phyloP scores from a whole-genome alignment of 2,888 invertebrate genomes.

The Agonum fuliginosum region DNA sequence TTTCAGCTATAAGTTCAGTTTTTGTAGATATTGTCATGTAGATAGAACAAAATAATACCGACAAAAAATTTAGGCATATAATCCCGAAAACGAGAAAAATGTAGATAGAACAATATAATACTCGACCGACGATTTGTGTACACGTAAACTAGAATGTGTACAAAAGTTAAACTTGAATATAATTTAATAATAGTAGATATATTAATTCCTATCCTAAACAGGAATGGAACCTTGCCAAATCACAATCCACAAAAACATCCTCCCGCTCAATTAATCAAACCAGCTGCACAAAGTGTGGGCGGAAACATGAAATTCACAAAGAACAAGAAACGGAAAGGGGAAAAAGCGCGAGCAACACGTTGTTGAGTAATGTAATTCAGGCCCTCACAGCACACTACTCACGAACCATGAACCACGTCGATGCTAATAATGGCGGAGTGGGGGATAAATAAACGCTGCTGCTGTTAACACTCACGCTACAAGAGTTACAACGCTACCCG shows the following conservation, averaged over 20 bases:
- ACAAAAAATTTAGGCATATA: too few species aligned
- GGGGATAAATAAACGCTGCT: slow-evolving; percentile 20
- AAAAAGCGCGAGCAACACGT: slow-evolving; percentile 53
- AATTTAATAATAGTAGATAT: too few species aligned
- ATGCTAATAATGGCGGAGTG: slow-evolving; percentile 24
- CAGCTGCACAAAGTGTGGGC: slow-evolving; percentile 3
- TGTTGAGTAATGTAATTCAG: slow-evolving; percentile 37
- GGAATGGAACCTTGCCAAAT: too few species aligned
- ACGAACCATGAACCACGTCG: neutral
- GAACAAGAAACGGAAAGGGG: slow-evolving; percentile 25
- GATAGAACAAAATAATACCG: too few species aligned
- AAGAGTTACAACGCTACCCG: neutral
- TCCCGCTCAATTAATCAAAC: slow-evolving; percentile 25
- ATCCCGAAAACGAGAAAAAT: too few species aligned
- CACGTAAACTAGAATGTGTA: too few species aligned
- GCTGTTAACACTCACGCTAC: neutral
- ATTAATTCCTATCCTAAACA: too few species aligned
- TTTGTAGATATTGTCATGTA: too few species aligned
- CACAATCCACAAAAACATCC: neutral
- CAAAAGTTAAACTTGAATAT: too few species aligned
- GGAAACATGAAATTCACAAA: slow-evolving; percentile 39
- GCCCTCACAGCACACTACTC: neutral
- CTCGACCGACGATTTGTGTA: too few species aligned
- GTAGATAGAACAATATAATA: too few species aligned
- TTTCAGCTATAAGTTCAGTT: too few species aligned